These are phyloP conservation scores for Hydrotaea diabolus DNA, from an alignment of 2,888 invertebrate genomes.

Conservation along the genomic window DNA sequence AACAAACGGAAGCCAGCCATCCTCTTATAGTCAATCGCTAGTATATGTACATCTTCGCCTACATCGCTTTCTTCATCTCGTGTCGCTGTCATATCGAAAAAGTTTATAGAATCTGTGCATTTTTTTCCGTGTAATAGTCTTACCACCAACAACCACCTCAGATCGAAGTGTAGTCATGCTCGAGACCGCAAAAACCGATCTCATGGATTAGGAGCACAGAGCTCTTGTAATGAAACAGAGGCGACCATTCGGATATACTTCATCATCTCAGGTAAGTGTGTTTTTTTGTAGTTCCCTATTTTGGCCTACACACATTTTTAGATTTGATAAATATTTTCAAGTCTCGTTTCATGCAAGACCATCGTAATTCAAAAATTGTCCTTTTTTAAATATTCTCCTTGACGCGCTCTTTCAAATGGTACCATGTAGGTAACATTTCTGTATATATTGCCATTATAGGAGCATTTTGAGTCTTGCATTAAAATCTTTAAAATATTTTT, in stretches of 20 bases:
- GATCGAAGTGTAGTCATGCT: neutral
- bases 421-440: too few species aligned
- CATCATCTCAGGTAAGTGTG: neutral
- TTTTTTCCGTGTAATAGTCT: neutral
- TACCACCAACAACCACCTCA: neutral
- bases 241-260: neutral
- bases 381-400: too few species aligned
- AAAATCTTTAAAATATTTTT: too few species aligned
- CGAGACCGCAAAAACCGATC: neutral
- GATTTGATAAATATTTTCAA: too few species aligned
- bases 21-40: constrained; percentile 30
- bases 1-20: neutral
- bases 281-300: neutral
- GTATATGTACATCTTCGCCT: neutral
- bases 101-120: neutral
- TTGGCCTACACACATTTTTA: too few species aligned
- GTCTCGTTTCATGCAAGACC: too few species aligned
- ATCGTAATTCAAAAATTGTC: too few species aligned
- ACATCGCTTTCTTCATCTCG: neutral
- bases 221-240: neutral
- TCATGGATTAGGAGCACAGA: neutral
- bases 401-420: too few species aligned
- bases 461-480: too few species aligned
- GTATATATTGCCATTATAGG: too few species aligned
- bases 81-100: neutral